Percentiles rank a stretch among this genome's conserved stretches.
Evolutionary conservation across 2,888 invertebrate genomes (phyloP).

Genomic region (Chrysolina haemoptera): DNA sequence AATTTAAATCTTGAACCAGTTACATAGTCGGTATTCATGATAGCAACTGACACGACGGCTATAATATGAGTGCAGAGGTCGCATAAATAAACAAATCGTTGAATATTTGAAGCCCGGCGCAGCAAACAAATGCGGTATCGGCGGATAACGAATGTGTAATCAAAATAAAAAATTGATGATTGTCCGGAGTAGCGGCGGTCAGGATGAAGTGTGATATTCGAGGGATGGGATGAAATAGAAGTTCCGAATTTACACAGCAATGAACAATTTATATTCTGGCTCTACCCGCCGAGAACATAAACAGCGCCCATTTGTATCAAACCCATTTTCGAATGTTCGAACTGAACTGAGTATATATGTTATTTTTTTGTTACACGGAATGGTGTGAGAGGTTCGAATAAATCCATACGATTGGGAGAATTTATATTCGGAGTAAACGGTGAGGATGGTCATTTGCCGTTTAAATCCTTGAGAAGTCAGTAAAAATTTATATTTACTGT

Average conservation of each 20-base stretch:
- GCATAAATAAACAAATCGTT: constrained; percentile 42
- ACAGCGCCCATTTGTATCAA: constrained; percentile 15
- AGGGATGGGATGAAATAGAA: constrained; percentile 27
- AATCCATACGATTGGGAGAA: too few species aligned
- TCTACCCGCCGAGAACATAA: constrained; percentile 25
- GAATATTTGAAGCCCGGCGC: constrained; percentile 40
- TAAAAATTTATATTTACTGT: too few species aligned
- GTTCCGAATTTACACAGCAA: constrained; percentile 34
- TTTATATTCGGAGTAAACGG: too few species aligned
- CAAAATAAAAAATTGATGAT: constrained; percentile 43
- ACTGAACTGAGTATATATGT: not conserved
- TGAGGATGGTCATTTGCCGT: too few species aligned
- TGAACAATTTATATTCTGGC: constrained; percentile 35
- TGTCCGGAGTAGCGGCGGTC: constrained; percentile 27
- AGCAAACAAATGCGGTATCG: constrained; percentile 40
- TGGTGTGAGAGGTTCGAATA: not conserved
- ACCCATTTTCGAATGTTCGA: not conserved
- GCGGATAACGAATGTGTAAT: constrained; percentile 40
- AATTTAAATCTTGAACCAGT: not conserved
- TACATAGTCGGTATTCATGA: constrained; percentile 24
- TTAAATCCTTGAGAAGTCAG: too few species aligned
- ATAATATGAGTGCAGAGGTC: constrained; percentile 34
- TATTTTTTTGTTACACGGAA: not conserved
- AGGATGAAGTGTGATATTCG: constrained; percentile 22
- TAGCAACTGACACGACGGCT: constrained; percentile 30